Evolutionary conservation across 2,888 invertebrate species (phyloP).

Genomic region (Pachymerium ferrugineum): DNA sequence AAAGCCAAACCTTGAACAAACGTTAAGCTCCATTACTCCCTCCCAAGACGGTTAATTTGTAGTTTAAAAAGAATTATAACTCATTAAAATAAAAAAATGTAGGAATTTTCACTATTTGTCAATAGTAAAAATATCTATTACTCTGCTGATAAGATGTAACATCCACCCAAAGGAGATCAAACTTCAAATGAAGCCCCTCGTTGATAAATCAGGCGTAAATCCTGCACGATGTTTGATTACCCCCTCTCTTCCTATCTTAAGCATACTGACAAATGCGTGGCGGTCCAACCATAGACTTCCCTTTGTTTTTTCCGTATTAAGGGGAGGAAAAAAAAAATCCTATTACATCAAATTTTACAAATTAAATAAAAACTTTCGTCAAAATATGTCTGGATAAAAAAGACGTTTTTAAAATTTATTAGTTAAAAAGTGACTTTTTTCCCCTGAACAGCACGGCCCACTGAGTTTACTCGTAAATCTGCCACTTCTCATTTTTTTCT

Average conservation of each 20-base stretch:
- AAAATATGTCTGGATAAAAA: no score
- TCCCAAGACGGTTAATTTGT: no score
- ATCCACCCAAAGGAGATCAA: neutral
- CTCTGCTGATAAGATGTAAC: neutral
- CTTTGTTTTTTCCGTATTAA: neutral
- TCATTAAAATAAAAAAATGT: no score
- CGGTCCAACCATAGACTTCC: neutral
- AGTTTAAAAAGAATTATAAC: no score
- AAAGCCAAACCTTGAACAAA: no score
- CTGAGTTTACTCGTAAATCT: neutral
- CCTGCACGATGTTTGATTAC: neutral
- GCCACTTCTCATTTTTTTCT: neutral
- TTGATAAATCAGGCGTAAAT: constrained; percentile 2
- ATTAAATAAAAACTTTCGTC: no score
- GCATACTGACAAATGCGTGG: neutral
- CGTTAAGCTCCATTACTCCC: no score
- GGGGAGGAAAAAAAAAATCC: neutral
- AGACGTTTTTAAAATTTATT: neutral
- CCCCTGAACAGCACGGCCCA: constrained; percentile 3
- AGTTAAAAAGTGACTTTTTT: neutral
- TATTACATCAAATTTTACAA: no score
- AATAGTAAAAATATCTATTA: no score
- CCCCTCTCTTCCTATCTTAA: neutral
- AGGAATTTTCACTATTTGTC: no score
- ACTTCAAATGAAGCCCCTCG: neutral